Percentiles rank a stretch among this genome's conserved stretches.
phyloP scores from a whole-genome alignment of 2,888 invertebrate species.

The Scaptomyza cyrtandrae region DNA sequence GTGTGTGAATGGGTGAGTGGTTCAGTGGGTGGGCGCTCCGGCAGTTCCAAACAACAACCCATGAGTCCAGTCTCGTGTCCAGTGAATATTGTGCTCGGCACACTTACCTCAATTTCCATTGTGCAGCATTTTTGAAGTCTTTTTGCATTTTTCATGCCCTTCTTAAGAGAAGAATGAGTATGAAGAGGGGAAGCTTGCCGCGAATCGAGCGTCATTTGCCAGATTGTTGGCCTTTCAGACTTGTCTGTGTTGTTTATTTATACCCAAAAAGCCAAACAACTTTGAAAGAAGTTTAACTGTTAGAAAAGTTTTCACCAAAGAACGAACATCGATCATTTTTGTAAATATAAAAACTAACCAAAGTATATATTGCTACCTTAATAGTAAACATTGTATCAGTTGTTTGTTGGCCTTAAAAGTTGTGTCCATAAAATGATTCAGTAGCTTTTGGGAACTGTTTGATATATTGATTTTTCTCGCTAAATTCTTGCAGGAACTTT shows the following conservation, averaged over 20 bases:
- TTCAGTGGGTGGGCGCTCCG: background rate
- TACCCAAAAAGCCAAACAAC: slow-evolving; percentile 16
- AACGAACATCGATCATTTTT: background rate
- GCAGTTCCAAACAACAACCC: slow-evolving; percentile 4
- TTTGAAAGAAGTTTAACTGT: background rate
- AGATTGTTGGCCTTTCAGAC: slow-evolving; percentile 53
- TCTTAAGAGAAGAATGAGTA: background rate
- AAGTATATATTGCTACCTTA: too few species aligned
- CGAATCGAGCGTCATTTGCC: slow-evolving; percentile 59
- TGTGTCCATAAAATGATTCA: slow-evolving; percentile 37
- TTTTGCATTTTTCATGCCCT: slow-evolving; percentile 62
- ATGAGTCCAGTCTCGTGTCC: slow-evolving; percentile 1
- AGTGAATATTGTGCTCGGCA: slow-evolving; percentile 37
- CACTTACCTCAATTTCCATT: slow-evolving; percentile 60
- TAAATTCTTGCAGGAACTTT: too few species aligned
- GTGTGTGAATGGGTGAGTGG: slow-evolving; percentile 57
- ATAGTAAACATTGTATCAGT: slow-evolving; percentile 13
- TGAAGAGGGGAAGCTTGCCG: background rate
- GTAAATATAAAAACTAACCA: too few species aligned
- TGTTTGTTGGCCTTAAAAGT: slow-evolving; percentile 15
- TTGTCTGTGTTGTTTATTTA: background rate
- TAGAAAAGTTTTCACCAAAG: background rate
- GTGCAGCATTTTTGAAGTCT: slow-evolving; percentile 54
- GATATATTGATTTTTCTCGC: too few species aligned
- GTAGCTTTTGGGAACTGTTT: background rate